Percentiles rank a stretch among this genome's conserved stretches.
phyloP scores from a whole-genome alignment of 2,113 vertebrate genomes.

The Calcarius ornatus region DNA sequence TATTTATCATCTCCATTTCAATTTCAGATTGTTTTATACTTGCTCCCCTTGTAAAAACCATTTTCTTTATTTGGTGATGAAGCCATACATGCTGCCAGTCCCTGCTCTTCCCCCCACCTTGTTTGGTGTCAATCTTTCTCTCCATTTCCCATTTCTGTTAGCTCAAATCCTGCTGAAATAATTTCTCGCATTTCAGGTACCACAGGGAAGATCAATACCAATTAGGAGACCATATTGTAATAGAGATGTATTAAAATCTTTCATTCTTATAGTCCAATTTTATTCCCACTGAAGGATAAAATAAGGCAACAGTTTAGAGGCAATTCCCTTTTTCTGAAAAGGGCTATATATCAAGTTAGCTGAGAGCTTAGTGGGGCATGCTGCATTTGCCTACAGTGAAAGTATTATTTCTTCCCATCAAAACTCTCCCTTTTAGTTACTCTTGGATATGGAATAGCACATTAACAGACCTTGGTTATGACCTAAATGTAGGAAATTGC shows the following conservation, averaged over 20 bases:
- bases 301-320: slow-evolving; percentile 44
- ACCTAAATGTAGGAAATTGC: background rate
- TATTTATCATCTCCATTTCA: background rate
- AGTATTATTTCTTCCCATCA: background rate
- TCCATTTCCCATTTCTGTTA: background rate
- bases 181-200: slow-evolving; percentile 5
- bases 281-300: slow-evolving; percentile 37
- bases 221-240: slow-evolving; percentile 6
- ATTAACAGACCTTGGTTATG: background rate
- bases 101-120: background rate
- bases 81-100: background rate
- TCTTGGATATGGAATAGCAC: background rate
- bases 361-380: background rate
- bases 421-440: background rate
- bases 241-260: slow-evolving; percentile 37
- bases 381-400: background rate
- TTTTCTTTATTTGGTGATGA: background rate
- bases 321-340: background rate
- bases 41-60: background rate
- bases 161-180: slow-evolving; percentile 6
- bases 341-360: background rate
- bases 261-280: slow-evolving; percentile 30
- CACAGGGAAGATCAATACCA: slow-evolving; percentile 44
- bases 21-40: background rate
- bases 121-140: background rate